These are phyloP conservation scores for Pheosia tremula DNA, from an alignment of 2,888 invertebrate species.

Conservation along the genomic window DNA sequence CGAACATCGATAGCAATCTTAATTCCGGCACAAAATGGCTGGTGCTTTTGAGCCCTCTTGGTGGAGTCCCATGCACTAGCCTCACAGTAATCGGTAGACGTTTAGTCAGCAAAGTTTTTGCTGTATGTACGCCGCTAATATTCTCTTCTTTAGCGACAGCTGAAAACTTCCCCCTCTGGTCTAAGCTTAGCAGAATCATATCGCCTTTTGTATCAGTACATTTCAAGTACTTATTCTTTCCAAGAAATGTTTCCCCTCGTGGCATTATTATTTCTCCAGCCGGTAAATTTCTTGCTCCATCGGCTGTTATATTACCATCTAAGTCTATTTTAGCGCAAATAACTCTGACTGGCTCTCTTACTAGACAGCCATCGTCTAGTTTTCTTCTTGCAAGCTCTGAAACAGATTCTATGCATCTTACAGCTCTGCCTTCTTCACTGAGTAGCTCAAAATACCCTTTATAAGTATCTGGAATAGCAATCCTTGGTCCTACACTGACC, in stretches of 20 bases:
- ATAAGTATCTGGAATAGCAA: slow-evolving; percentile 96
- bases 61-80: slow-evolving; percentile 95
- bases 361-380: slow-evolving; percentile 90
- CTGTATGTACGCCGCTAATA: slow-evolving; percentile 97
- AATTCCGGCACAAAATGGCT: slow-evolving; percentile 94
- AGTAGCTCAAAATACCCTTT: slow-evolving; percentile 97
- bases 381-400: slow-evolving; percentile 91
- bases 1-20: slow-evolving; percentile 92
- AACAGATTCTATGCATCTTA: slow-evolving; percentile 95
- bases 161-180: slow-evolving; percentile 96
- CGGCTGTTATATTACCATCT: slow-evolving; percentile 86
- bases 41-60: slow-evolving; percentile 92
- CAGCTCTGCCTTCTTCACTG: slow-evolving; percentile 96
- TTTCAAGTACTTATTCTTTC: slow-evolving; percentile 92
- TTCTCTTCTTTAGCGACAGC: slow-evolving; percentile 96
- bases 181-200: slow-evolving; percentile 91
- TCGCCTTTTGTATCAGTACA: slow-evolving; percentile 95
- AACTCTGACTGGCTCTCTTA: slow-evolving; percentile 90
- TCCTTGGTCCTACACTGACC: slow-evolving; percentile 91
- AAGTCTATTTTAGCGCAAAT: slow-evolving; percentile 86
- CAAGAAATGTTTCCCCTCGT: slow-evolving; percentile 88
- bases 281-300: slow-evolving; percentile 89
- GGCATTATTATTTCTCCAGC: slow-evolving; percentile 94
- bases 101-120: slow-evolving; percentile 94
- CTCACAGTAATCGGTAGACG: slow-evolving; percentile 96